Base-by-base conservation (phyloP, 2,888 invertebrate species). In the Synanthedon myopaeformis region DNA sequence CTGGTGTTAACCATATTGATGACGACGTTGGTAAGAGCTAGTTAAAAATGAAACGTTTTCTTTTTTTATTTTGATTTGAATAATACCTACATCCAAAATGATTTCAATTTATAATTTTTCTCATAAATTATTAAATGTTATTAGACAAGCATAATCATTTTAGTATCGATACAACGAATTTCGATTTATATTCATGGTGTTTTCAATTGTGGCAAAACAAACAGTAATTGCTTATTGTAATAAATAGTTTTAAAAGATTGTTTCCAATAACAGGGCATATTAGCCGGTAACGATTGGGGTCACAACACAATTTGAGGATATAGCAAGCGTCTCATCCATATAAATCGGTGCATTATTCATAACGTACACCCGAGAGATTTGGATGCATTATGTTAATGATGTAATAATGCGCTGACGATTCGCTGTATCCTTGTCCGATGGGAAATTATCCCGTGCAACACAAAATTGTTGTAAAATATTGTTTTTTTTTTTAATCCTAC, bases 311-410 rank as follows among this genome's bases (percentile, higher is more conserved):
- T 41, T 14, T 6, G 52, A 48, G 54, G 41, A 55, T 53, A 49
- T 49, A 49, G 11, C 6, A 11, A 19, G 23, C 17, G 23, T 17
- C 49, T 58, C 56, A 56, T 59, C 55, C 57, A 55, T 55, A 61
- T 61, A 73, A 76, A 75, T 72, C 56, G 67, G 59, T 59, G 58
- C 68, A 74, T 79, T 79, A 79, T 75, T 70, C 74, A 71, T 72
- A 72, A 64, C 59, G 59, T 61, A 64, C 63, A 57, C 55, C 58
- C 56, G 55, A 61, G 56, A 75, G 75, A 71, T 70, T 73, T 67
- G 65, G 71, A 79, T 79, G 76, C 80, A 82, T 82, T 82, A 82
- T 79, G 81, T 66, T 82, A 83, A 83, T 82, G 73, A 70, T 64
- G 77, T 80, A 76, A 80, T 79, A 82, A 82, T 76, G 74, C 70